These are phyloP conservation scores for Drosophila lacicola DNA, from an alignment of 2,888 invertebrate species.

Conservation along the genomic window DNA sequence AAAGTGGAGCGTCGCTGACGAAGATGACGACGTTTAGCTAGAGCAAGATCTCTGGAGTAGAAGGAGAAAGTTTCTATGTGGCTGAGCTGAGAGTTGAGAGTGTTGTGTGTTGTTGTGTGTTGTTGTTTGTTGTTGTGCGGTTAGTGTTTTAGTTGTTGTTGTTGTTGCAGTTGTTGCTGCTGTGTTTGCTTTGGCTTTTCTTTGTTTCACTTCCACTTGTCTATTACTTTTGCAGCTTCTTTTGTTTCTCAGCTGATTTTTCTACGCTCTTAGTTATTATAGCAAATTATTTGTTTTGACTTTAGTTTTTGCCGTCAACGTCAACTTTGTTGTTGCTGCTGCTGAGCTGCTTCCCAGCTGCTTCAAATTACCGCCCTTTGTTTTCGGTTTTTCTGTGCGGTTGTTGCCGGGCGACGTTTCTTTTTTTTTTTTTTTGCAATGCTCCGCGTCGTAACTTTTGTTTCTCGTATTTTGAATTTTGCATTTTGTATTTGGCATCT, in stretches of 20 bases:
- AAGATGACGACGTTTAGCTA: conserved; percentile 64
- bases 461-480: conserved; percentile 19
- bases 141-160: conserved; percentile 4
- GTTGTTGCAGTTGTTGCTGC: conserved; percentile 20
- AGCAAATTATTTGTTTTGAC: conserved; percentile 80
- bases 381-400: conserved; percentile 45
- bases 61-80: conserved; percentile 72
- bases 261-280: conserved; percentile 75
- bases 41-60: conserved; percentile 41
- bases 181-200: conserved; percentile 57
- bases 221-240: conserved; percentile 55
- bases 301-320: conserved; percentile 68
- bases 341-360: conserved; percentile 67
- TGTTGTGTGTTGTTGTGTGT: conserved; percentile 8
- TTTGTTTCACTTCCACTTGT: conserved; percentile 73
- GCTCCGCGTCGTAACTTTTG: conserved; percentile 34
- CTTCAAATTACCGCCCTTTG: conserved; percentile 75
- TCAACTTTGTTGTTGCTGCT: conserved; percentile 36
- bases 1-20: conserved; percentile 31
- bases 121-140: conserved; percentile 14
- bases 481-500: conserved; percentile 32
- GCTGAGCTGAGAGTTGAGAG: conserved; percentile 37
- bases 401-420: conserved; percentile 56
- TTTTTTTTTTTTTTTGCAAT: conserved; percentile 55
- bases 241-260: conserved; percentile 62